Conservation (phyloP, 2,888 invertebrate genomes). For the Aporophyla nigra region DNA sequence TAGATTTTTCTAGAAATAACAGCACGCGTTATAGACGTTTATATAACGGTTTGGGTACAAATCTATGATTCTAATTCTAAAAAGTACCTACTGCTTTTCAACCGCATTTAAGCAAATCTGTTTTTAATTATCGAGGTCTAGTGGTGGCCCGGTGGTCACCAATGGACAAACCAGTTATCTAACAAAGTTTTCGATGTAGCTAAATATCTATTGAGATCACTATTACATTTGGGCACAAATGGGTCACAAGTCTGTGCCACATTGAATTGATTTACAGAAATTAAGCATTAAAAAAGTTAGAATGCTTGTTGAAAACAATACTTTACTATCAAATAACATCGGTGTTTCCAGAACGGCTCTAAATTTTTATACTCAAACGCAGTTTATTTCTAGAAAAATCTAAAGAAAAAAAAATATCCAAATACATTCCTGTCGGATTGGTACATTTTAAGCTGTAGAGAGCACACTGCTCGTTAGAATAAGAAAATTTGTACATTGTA, state of each 20-base stretch:
- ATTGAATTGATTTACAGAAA: too few species aligned
- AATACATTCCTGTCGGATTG: slow-evolving; percentile 80
- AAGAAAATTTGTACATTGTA: slow-evolving; percentile 86
- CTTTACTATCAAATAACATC: slow-evolving; percentile 25
- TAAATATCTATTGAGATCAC: slow-evolving; percentile 3
- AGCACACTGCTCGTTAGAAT: slow-evolving; percentile 78
- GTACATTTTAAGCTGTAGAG: slow-evolving; percentile 72
- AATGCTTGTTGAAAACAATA: not conserved
- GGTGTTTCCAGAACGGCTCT: slow-evolving; percentile 57
- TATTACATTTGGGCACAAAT: not conserved
- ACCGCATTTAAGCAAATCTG: not conserved
- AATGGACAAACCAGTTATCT: not conserved
- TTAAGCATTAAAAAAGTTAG: not conserved
- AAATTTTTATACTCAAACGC: slow-evolving; percentile 53
- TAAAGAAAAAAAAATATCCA: slow-evolving; percentile 58
- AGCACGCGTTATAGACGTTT: not conserved
- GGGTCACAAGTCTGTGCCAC: too few species aligned
- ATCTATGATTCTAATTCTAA: slow-evolving; percentile 9
- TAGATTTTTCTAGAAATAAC: slow-evolving; percentile 65
- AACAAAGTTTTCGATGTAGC: not conserved
- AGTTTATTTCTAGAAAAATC: slow-evolving; percentile 66
- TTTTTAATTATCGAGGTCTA: too few species aligned
- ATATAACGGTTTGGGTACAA: slow-evolving; percentile 16
- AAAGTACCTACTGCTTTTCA: not conserved
- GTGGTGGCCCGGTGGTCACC: not conserved